Evolutionary conservation across 2,113 vertebrate genomes (phyloP).

Genomic region (Ammodramus savannarum): DNA sequence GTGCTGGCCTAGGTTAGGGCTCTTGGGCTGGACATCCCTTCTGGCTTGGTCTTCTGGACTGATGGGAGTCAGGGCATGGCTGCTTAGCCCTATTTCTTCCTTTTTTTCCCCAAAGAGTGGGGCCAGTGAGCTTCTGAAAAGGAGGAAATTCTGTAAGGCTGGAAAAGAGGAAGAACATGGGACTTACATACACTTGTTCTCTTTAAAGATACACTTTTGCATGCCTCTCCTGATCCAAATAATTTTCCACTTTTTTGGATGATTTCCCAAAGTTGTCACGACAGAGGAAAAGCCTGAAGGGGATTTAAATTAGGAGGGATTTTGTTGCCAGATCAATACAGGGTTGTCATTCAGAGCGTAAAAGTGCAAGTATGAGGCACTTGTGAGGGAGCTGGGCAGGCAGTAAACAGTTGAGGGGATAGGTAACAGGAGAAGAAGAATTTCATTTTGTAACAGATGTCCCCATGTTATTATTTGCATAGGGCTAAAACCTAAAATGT

Average conservation of each 20-base stretch:
- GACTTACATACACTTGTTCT: background rate
- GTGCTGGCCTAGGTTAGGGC: background rate
- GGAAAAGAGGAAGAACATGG: background rate
- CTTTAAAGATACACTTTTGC: background rate
- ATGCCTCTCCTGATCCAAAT: background rate
- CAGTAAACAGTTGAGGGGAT: background rate
- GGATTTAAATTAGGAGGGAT: background rate
- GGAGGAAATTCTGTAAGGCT: background rate
- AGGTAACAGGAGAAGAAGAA: background rate
- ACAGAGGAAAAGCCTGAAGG: background rate
- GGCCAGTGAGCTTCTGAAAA: background rate
- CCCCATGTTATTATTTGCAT: background rate
- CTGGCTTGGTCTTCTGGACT: background rate
- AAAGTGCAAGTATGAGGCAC: background rate
- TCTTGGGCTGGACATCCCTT: background rate
- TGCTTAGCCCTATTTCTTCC: background rate
- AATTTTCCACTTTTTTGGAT: background rate
- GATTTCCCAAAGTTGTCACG: slow-evolving; percentile 8
- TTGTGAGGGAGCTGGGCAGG: background rate
- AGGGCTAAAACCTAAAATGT: background rate
- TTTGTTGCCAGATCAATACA: background rate
- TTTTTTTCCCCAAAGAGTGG: background rate
- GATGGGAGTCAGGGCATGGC: no score
- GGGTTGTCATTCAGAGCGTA: background rate
- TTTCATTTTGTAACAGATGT: background rate